Base-by-base conservation (phyloP, 1,140 invertebrate genomes). In the Pentalonia nigronervosa region DNA sequence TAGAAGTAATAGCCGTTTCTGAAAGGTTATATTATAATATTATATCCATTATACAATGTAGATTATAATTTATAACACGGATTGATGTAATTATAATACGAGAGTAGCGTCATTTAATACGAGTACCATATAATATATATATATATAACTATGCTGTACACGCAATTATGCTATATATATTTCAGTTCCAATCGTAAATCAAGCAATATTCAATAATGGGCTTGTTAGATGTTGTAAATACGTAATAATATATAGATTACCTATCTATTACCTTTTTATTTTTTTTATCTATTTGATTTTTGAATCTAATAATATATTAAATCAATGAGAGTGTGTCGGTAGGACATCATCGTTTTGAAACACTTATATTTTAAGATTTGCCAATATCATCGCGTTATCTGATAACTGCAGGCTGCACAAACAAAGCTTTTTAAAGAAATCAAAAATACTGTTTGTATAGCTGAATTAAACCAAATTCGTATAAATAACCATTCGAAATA, bases 61-160 rank as follows among this genome's bases (percentile, higher is more conserved):
- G 30, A 84, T 84, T 30, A 25, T 83, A 36, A 83, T 83, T 36
- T 83, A 83, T 83, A 21, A 83, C 21, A 23, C 23, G 34, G 20
- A 83, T 83, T 83, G 20, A 83, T 83, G 34, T 83, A 83, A 83
- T 83, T 83, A 83, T 83, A 36, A 83, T 34, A 83, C 76, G 3
- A n/a, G 60, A 76, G 11, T n/a, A 76, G 30, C 1, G 60, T 41
- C 1, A n/a, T 76, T 67, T 11, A 8, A 60, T 17, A 67, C 30
- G 25, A n/a, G 9, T 30, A 4, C 30, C 30, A 60, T 60, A 30
- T 8, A 25, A 56, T 9, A 25, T 60, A 60, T 30, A 60, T 25
- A 60, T 76, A 34, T n/a, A 76, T 14, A 76, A 17, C 30, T 76
- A 17, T 3, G 30, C 11, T 67, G 11, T n/a, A n/a, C 60, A 34